Evolutionary conservation across 2,797 vertebrate genomes (phyloP), one percentile per base, ranked within the genome.

Genomic region (Mionectes olivaceus): DNA sequence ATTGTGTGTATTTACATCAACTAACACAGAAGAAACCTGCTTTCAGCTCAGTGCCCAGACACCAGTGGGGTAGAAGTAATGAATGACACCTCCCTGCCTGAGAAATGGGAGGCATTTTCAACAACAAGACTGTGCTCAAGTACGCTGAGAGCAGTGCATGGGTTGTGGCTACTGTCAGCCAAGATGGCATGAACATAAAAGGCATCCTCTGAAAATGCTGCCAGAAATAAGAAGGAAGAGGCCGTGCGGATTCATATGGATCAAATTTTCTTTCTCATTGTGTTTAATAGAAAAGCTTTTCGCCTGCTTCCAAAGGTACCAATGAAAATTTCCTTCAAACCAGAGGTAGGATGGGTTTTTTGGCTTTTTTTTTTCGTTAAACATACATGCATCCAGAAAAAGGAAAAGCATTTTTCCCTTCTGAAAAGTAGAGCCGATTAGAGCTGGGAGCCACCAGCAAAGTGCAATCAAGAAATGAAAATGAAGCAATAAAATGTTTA

Each of bases 201-300:
- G 82, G 50, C 53, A 78, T 91, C 67, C 87, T 91, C 73, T 67
- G 89, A 96, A 79, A 56, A 85, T 78, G 77, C 87, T 94, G 89
- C 77, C 93, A 83, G 83, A 80, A 96, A 69, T 47, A 52, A 87
- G 86, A 70, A 90, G 88, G 71, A 67, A 41, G 78, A 76, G 87
- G 73, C 87, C 89, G 53, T 67, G 79, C 5, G 18, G 91, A 87
- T 93, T 91, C 89, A 60, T 87, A 90, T 68, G 46, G 86, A 96
- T 96, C 61, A 87, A 88, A 96, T 95, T 80, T 90, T 89, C 94
- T 74, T 56, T 89, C 28, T 89, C 86, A 81, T 76, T 95, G 83
- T 89, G 55, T 95, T 87, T 78, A n/a, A 70, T 71, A 92, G 88
- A 84, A 96, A 96, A 95, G 59, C 11, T 95, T 96, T 92, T 79